Evolutionary conservation across 2,797 vertebrate genomes (phyloP), one percentile per base, ranked within the genome.

Genomic region (Fistularia commersonii): DNA sequence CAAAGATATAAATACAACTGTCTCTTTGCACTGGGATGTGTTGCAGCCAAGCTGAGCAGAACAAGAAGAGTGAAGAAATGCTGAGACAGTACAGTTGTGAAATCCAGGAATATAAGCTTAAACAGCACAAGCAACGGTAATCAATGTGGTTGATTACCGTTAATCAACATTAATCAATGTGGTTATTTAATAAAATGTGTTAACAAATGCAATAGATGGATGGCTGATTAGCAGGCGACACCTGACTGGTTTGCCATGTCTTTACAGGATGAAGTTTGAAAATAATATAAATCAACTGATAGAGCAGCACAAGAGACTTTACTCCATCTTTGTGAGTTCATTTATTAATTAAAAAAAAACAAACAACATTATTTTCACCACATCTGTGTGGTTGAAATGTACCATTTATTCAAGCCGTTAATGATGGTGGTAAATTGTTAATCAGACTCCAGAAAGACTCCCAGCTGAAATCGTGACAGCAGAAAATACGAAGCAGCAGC

Each of bases 61-160:
- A 80, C 59, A 81, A 76, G 54, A 69, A 72, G 56, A 88, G 52
- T 9, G 76, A 89, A 34, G 79, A 87, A 46, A 57, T 72, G 57
- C 52, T 91, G 36, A 72, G 87, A 14, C 83, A 88, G 61, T 75
- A 81, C 70, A 74, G 42, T 53, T 90, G 80, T 82, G 84, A 90
- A 76, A 91, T 90, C n/a, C 87, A 90, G 69, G 87, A 88, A 64
- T 54, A 79, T 10, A 89, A 87, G 69, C 78, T 92, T 12, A 91
- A 88, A 74, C 82, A 87, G 8, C 73, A 87, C 41, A 90, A 92
- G 69, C 82, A 80, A 45, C 74, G 87, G 91, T 91, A 83, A 1
- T 5, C 35, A 11, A 23, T n/a, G n/a, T 12, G 11, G 9, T 44
- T 31, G 15, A 23, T 23, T 43, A 31, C 4, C 14, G 13, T 1